Conservation (phyloP, 2,888 invertebrate species). For the Amphipyra tragopoginis region DNA sequence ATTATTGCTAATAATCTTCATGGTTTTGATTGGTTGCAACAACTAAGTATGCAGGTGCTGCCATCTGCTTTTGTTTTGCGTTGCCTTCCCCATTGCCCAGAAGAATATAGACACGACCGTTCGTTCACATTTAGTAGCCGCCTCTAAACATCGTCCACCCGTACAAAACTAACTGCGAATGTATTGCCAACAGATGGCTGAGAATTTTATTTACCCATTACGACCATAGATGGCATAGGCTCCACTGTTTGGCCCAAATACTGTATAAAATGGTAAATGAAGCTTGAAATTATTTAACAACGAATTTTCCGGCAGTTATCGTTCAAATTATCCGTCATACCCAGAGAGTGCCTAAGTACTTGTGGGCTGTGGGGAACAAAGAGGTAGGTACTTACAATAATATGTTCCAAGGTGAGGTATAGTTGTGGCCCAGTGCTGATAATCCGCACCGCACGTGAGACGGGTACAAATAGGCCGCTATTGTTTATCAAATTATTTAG, state of each 20-base stretch:
- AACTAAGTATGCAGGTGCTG: too few species aligned
- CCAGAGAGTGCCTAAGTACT: constrained; percentile 3
- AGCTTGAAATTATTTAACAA: neutral
- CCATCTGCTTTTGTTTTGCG: too few species aligned
- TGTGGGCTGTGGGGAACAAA: constrained; percentile 14
- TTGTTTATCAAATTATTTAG: constrained; percentile 23
- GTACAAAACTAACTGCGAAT: neutral
- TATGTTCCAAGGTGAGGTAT: constrained; percentile 31
- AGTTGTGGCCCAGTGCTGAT: constrained; percentile 15
- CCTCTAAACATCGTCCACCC: neutral
- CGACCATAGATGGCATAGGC: constrained; percentile 13
- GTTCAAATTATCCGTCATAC: constrained; percentile 25
- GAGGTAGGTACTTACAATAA: neutral
- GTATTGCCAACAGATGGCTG: constrained; percentile 3
- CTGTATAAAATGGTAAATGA: neutral
- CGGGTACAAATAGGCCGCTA: constrained; percentile 11
- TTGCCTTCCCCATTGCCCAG: too few species aligned
- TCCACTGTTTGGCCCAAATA: neutral
- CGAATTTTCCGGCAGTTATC: neutral
- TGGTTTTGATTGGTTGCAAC: too few species aligned
- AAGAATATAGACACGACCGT: neutral
- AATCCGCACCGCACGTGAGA: constrained; percentile 26
- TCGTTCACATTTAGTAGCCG: too few species aligned
- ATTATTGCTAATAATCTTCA: too few species aligned
- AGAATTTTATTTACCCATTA: neutral